Evolutionary conservation across 2,113 vertebrate genomes (phyloP).

Genomic region (Amphilophus citrinellus): DNA sequence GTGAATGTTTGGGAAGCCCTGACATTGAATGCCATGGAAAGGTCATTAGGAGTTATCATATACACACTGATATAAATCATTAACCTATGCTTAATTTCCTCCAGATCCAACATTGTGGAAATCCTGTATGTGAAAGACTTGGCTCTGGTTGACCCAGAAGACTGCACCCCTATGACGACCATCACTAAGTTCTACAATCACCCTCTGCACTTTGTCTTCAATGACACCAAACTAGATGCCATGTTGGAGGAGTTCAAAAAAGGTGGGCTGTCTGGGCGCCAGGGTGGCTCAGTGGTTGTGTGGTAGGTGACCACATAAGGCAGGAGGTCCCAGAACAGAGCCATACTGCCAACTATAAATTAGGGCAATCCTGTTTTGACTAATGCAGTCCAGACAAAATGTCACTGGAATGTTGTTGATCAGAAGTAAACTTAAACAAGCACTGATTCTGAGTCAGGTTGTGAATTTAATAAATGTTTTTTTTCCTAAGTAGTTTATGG

Average conservation of each 20-base stretch:
- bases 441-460: neutral
- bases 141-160: constrained; percentile 90
- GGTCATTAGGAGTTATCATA: neutral
- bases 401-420: neutral
- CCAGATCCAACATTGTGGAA: constrained; percentile 89
- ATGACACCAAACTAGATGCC: constrained; percentile 93
- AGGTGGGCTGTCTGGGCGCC: constrained; percentile 74
- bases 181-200: constrained; percentile 95
- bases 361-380: neutral
- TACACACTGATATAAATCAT: neutral
- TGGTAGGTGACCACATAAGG: too few relatives aligned
- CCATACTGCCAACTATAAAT: neutral
- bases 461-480: neutral
- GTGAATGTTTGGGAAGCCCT: neutral
- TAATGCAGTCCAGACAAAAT: neutral
- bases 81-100: neutral
- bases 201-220: constrained; percentile 92
- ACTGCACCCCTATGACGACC: constrained; percentile 90
- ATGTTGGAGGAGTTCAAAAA: constrained; percentile 94
- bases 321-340: neutral
- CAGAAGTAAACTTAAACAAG: too few relatives aligned
- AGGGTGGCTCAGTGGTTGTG: too few relatives aligned
- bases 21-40: neutral
- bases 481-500: neutral
- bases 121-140: constrained; percentile 91